Evolutionary conservation across 2,113 vertebrate genomes (phyloP), one percentile per base, ranked within the genome.

Genomic region (Sinocyclocheilus rhinocerous): DNA sequence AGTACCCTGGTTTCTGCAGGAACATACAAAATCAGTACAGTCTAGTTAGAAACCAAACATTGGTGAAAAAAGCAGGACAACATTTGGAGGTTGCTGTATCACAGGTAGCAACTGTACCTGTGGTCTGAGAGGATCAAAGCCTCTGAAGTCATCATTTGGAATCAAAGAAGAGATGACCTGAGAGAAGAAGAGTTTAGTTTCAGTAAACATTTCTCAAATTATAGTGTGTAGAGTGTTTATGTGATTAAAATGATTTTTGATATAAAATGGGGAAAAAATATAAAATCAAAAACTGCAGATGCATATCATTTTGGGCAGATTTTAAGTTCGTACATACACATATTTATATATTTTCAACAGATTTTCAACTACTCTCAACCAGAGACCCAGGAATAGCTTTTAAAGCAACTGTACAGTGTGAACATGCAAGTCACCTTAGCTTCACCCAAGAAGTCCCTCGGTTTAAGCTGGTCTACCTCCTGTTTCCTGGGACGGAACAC

Each of bases 361-460:
- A 42, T 42, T 45, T 67, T 33, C 65, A 67, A 33, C 29, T 18
- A 2, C 13, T 29, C 24, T 65, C 10, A 26, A 26, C 11, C n/a
- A 65, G 61, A 65, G 4, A 24, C n/a, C 3, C 45, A 45, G 42
- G 42, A 11, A 45, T 3, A 50, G 12, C 16, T 70, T 36, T 67
- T 36, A 70, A 70, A 36, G 16, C 2, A 18, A 4, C 29, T 36
- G 29, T 20, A 70, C 7, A 36, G 29, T 0, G 29, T 48, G 6
- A 76, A 52, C 3, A 50, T 33, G 6, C 18, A 3, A 79, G 0
- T 81, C 93, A 98, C 97, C 96, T 97, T 97, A 1, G 97, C 93
- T 94, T 96, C 97, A 78, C 97, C 97, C 90, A 98, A 92, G 91
- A 98, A 98, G 87, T 98, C 96, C 90, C 95, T 93, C 1, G 96